Percentiles rank a stretch among this genome's conserved stretches.
Evolutionary conservation across 92 coral and sea anemone genomes (phyloP).

Genomic region (Montipora capitata): DNA sequence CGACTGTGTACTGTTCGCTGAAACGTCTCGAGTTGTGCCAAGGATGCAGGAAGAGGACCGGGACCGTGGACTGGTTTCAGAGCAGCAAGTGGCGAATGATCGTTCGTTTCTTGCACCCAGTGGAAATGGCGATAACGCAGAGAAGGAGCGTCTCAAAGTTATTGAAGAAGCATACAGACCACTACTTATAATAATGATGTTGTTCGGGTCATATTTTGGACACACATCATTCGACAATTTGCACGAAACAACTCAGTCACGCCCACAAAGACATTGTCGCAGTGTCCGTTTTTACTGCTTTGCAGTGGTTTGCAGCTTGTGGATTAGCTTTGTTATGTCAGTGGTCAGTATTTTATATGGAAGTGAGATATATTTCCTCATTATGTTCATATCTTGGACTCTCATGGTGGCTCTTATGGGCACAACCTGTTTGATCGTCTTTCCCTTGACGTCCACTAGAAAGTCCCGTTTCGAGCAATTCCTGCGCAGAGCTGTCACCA

Average conservation of each 20-base stretch:
- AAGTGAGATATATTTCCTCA: neutral
- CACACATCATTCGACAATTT: neutral
- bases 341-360: neutral
- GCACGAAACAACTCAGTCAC: neutral
- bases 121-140: neutral
- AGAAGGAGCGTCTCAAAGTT: neutral
- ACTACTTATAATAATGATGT: neutral
- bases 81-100: neutral
- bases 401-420: neutral
- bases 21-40: neutral
- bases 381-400: neutral
- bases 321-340: conserved; percentile 16
- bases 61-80: neutral
- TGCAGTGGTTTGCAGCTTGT: neutral
- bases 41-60: neutral
- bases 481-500: neutral
- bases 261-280: neutral
- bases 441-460: neutral
- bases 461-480: conserved; percentile 18
- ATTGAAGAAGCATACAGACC: conserved; percentile 26
- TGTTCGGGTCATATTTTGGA: neutral
- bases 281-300: neutral
- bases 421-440: neutral
- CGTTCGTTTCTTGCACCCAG: neutral
- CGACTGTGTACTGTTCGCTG: no score